phyloP scores from a whole-genome alignment of 2,113 vertebrate species.

The Phyllostomus hastatus region DNA sequence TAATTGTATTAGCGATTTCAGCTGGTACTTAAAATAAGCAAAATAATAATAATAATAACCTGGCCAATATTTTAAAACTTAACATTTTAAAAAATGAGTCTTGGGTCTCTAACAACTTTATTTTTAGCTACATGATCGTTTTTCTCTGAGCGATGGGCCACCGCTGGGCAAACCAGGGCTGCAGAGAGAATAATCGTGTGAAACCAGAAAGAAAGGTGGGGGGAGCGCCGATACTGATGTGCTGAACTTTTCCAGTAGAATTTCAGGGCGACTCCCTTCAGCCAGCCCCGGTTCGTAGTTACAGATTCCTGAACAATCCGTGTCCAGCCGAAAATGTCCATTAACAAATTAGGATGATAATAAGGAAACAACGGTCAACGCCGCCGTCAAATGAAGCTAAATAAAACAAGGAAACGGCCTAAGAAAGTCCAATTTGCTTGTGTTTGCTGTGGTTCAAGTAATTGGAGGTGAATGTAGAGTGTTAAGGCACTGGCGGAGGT shows the following conservation, averaged over 20 bases:
- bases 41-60: no score
- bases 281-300: background rate
- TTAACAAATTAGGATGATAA: background rate
- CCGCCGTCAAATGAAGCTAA: background rate
- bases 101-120: background rate
- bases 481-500: background rate
- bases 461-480: background rate
- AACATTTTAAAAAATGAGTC: background rate
- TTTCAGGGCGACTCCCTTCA: background rate
- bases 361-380: background rate
- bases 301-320: background rate
- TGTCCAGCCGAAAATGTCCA: background rate
- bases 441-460: background rate
- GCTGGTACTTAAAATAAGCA: background rate
- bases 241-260: background rate
- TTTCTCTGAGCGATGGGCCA: background rate
- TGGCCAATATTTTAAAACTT: conserved; percentile 9
- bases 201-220: background rate
- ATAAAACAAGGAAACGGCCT: background rate
- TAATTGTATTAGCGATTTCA: conserved; percentile 25
- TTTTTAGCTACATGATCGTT: background rate
- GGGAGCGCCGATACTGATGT: background rate
- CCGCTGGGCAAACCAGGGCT: background rate
- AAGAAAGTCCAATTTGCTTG: background rate
- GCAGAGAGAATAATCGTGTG: background rate